Percentiles rank a stretch among this genome's conserved stretches.
Evolutionary conservation across 2,113 vertebrate genomes (phyloP).

Genomic region (Fulica atra): DNA sequence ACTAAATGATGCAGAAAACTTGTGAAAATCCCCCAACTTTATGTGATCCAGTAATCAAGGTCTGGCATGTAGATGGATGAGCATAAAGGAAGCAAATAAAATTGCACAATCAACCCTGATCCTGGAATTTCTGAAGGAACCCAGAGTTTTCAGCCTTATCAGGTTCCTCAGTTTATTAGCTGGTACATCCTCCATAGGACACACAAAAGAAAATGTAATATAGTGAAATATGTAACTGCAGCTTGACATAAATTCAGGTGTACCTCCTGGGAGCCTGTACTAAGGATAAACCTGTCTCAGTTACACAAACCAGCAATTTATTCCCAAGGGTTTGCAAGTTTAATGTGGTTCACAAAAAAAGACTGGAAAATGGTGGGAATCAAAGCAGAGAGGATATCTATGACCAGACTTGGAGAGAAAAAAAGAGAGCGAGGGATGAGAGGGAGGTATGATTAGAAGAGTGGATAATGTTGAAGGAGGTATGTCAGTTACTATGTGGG

Average conservation of each 20-base stretch:
- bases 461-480: not conserved
- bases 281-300: not conserved
- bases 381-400: not conserved
- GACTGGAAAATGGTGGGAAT: not conserved
- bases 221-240: not conserved
- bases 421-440: not conserved
- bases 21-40: not conserved
- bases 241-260: not conserved
- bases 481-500: not conserved
- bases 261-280: not conserved
- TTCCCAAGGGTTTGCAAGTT: not conserved
- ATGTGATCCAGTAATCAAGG: not conserved
- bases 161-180: not conserved
- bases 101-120: not conserved
- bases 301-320: not conserved
- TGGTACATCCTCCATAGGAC: not conserved
- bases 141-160: not conserved
- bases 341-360: not conserved
- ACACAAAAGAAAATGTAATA: not conserved
- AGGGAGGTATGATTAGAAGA: not conserved
- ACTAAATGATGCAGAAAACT: not conserved
- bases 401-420: not conserved
- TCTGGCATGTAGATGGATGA: not conserved
- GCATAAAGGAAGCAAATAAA: not conserved
- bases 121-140: not conserved